Conservation (phyloP, 1,140 invertebrate genomes). For the Caenorhabditis remanei region DNA sequence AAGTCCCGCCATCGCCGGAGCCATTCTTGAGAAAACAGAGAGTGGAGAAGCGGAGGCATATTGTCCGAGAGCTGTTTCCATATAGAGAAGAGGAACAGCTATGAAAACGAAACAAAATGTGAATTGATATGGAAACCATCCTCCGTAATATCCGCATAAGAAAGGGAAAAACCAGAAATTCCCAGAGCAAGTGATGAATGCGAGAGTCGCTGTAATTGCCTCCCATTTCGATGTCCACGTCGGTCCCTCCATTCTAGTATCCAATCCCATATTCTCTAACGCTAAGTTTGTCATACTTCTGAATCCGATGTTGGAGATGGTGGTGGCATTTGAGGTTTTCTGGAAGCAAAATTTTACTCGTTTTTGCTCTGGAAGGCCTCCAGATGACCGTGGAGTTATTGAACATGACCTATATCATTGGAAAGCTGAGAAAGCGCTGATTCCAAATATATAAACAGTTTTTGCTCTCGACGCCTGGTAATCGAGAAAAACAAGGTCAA, state of each 20-base stretch:
- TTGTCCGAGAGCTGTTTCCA: conserved; percentile 50
- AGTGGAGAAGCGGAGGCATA: conserved; percentile 47
- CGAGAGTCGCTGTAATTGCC: conserved; percentile 1
- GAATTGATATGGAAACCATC: conserved; percentile 44
- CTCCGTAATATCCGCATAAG: conserved; percentile 19
- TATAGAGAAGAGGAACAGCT: conserved; percentile 28
- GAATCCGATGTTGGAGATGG: background rate
- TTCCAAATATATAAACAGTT: no score
- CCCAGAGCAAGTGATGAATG: conserved; percentile 4
- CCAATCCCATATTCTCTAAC: conserved; percentile 25
- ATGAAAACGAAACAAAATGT: conserved; percentile 15
- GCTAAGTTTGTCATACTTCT: conserved; percentile 36
- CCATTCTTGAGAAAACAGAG: conserved; percentile 36
- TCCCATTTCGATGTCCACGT: conserved; percentile 49
- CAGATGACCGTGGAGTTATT: no score
- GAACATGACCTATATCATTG: no score
- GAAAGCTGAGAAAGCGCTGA: no score
- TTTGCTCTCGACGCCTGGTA: no score
- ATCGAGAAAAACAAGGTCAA: no score
- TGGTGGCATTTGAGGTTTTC: conserved; percentile 37
- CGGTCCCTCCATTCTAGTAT: conserved; percentile 38
- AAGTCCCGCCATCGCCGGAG: conserved; percentile 23
- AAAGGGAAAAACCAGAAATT: conserved; percentile 30
- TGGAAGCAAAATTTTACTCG: background rate
- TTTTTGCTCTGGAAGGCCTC: no score